Evolutionary conservation across 1,140 invertebrate species (phyloP).

Genomic region (Rhynchophorus ferrugineus): DNA sequence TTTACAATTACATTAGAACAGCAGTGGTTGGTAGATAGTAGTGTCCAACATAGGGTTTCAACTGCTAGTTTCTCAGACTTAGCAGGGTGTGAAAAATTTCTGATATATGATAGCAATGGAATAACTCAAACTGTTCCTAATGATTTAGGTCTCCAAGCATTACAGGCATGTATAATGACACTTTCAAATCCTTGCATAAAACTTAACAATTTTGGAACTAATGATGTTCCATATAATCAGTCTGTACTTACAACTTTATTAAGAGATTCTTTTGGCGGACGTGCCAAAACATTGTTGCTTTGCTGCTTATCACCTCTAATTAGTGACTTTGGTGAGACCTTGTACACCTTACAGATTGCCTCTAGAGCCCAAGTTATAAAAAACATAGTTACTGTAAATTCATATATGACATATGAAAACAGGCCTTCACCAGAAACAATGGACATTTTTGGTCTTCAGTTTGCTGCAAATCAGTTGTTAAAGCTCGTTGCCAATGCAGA

Average conservation of each 20-base stretch:
- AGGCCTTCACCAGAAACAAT: slow-evolving; percentile 39
- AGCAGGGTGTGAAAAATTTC: slow-evolving; percentile 49
- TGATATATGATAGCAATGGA: slow-evolving; percentile 39
- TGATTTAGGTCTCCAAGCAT: slow-evolving; percentile 47
- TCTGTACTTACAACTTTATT: slow-evolving; percentile 58
- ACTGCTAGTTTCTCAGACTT: slow-evolving; percentile 64
- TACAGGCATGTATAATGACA: slow-evolving; percentile 55
- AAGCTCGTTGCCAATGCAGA: slow-evolving; percentile 77
- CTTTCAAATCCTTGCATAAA: slow-evolving; percentile 49
- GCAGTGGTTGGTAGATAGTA: slow-evolving; percentile 52
- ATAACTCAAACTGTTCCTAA: slow-evolving; percentile 41
- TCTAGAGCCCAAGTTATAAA: slow-evolving; percentile 53
- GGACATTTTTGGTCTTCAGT: slow-evolving; percentile 64
- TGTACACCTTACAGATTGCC: slow-evolving; percentile 54
- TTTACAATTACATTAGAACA: slow-evolving; percentile 63
- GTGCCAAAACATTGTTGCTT: slow-evolving; percentile 58
- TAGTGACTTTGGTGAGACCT: slow-evolving; percentile 52
- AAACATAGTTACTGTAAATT: slow-evolving; percentile 60
- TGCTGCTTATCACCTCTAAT: slow-evolving; percentile 56
- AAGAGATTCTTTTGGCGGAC: slow-evolving; percentile 60
- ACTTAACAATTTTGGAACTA: slow-evolving; percentile 42
- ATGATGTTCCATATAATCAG: slow-evolving; percentile 47
- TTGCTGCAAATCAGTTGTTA: slow-evolving; percentile 72
- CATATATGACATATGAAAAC: slow-evolving; percentile 57
- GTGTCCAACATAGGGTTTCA: slow-evolving; percentile 51